phyloP scores from a whole-genome alignment of 1,140 invertebrate species.

The Pogonomyrmex barbatus region DNA sequence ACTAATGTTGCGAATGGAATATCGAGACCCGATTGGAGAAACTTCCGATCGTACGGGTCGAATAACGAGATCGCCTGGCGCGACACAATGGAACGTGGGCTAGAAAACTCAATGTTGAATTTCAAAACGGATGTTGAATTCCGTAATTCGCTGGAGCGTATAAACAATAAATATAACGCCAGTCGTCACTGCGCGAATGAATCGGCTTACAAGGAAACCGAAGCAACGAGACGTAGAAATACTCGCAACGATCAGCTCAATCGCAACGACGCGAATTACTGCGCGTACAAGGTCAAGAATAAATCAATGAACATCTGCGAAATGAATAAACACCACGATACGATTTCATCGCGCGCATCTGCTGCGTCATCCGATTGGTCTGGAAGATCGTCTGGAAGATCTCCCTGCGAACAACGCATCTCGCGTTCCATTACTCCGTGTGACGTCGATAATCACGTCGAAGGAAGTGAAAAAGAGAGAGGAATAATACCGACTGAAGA shows the following conservation, averaged over 20 bases:
- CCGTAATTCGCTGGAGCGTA: constrained; percentile 59
- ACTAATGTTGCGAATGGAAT: neutral
- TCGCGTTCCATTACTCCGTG: constrained; percentile 19
- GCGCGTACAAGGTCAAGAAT: constrained; percentile 10
- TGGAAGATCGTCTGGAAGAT: neutral
- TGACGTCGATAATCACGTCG: constrained; percentile 23
- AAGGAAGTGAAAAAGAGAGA: constrained; percentile 20
- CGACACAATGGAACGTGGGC: neutral
- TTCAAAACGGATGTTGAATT: neutral
- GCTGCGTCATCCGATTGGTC: constrained; percentile 12
- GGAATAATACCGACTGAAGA: constrained; percentile 79
- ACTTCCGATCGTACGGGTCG: constrained; percentile 58
- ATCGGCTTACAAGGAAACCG: constrained; percentile 38
- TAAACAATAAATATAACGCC: constrained; percentile 68
- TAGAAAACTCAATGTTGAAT: neutral
- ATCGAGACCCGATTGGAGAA: constrained; percentile 32
- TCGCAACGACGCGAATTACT: constrained; percentile 53
- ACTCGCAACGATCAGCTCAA: constrained; percentile 67
- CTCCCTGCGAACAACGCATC: neutral
- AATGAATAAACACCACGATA: constrained; percentile 51
- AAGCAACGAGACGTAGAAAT: constrained; percentile 67
- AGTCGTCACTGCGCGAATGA: constrained; percentile 59
- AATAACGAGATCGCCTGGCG: constrained; percentile 60
- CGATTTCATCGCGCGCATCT: neutral
- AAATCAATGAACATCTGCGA: constrained; percentile 41